Evolutionary conservation across 2,797 vertebrate species (phyloP).

Genomic region (Pogoniulus pusillus): DNA sequence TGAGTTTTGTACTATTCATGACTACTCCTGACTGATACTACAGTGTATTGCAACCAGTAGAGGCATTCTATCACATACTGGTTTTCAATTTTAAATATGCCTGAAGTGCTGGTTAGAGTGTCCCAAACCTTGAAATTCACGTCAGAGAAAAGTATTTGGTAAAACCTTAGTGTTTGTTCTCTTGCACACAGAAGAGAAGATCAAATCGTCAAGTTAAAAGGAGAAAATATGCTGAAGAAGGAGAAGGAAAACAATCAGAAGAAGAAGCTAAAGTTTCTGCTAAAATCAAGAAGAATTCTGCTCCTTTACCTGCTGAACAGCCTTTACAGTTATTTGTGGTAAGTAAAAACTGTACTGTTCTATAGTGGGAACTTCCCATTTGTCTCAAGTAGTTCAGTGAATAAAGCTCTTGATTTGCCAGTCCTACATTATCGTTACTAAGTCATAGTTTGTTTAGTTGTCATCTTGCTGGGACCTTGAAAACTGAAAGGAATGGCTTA

Average conservation of each 20-base stretch:
- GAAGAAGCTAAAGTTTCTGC: constrained; percentile 90
- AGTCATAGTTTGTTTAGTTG: neutral
- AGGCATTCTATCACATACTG: neutral
- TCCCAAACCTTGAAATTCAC: neutral
- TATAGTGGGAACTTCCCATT: neutral
- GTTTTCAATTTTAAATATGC: neutral
- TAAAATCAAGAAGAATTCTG: constrained; percentile 89
- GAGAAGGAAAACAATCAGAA: constrained; percentile 90
- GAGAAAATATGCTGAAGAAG: constrained; percentile 95
- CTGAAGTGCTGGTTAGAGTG: neutral
- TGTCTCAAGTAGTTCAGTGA: neutral
- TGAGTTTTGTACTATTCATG: neutral
- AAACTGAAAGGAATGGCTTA: neutral
- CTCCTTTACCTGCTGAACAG: constrained; percentile 80
- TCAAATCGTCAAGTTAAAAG: constrained; percentile 97
- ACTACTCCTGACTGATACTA: neutral
- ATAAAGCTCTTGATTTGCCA: neutral
- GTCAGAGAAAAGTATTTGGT: neutral
- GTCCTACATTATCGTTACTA: neutral
- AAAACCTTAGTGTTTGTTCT: constrained; percentile 21
- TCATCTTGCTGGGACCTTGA: neutral
- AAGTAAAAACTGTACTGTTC: constrained; percentile 58
- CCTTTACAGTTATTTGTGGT: constrained; percentile 95
- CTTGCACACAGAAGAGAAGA: constrained; percentile 88
- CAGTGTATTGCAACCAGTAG: neutral